phyloP scores from a whole-genome alignment of 2,113 vertebrate species.

The Pandion haliaetus region DNA sequence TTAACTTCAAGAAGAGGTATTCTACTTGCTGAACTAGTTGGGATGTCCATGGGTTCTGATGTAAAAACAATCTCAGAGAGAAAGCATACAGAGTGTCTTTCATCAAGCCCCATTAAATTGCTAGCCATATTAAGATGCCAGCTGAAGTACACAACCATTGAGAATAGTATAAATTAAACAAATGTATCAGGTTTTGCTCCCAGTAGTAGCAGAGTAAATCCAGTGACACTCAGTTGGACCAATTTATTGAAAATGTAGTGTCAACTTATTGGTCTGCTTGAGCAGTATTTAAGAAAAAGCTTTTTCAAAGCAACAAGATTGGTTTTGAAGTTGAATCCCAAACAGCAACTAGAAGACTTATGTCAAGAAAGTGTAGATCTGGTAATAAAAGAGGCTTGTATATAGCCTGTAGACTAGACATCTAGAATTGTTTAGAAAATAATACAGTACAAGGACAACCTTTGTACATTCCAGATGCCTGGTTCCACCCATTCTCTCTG shows the following conservation, averaged over 20 bases:
- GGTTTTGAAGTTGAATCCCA: background rate
- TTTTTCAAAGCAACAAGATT: background rate
- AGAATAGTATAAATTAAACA: background rate
- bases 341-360: background rate
- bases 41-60: background rate
- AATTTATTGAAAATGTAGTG: background rate
- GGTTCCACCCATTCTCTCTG: background rate
- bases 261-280: background rate
- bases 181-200: background rate
- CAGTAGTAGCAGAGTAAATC: background rate
- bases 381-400: background rate
- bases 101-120: background rate
- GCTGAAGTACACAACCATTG: background rate
- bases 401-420: background rate
- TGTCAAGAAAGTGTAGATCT: background rate
- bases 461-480: background rate
- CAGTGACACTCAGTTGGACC: background rate
- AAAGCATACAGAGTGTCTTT: background rate
- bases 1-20: background rate
- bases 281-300: background rate
- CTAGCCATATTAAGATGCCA: background rate
- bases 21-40: background rate
- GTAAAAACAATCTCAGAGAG: background rate
- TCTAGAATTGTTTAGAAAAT: background rate
- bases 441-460: background rate